Percentiles rank a stretch among this genome's conserved stretches.
phyloP scores from a whole-genome alignment of 1,140 invertebrate species.

The Palaemon carinicauda region DNA sequence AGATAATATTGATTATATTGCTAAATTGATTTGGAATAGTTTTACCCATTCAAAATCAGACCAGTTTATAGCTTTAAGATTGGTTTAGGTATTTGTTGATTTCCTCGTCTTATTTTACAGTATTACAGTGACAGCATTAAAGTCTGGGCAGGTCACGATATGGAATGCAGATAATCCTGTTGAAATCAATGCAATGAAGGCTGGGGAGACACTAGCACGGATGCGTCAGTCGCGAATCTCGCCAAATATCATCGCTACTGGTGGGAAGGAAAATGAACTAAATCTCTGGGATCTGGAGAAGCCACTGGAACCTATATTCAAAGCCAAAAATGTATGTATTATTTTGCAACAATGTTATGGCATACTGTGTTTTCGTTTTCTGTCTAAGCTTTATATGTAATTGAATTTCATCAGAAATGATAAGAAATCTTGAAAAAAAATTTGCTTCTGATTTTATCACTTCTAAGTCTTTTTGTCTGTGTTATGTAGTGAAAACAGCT shows the following conservation, averaged over 20 bases:
- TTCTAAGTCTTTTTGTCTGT: no score
- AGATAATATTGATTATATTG: no score
- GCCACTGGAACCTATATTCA: constrained; percentile 68
- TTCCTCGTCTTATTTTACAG: no score
- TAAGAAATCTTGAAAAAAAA: no score
- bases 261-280: constrained; percentile 78
- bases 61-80: no score
- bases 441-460: no score
- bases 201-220: constrained; percentile 66
- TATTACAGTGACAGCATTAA: constrained; percentile 66
- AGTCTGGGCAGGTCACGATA: constrained; percentile 70
- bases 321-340: constrained; percentile 76
- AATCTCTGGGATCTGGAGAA: constrained; percentile 77
- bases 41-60: no score
- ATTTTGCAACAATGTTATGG: neutral
- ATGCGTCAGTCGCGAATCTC: constrained; percentile 68
- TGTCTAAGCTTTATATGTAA: neutral
- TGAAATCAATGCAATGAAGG: constrained; percentile 60
- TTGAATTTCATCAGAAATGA: no score
- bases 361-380: neutral
- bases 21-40: no score
- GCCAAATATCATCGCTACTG: constrained; percentile 72
- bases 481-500: no score
- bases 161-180: constrained; percentile 64
- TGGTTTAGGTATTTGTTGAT: no score